These are phyloP conservation scores for Sialis lutaria DNA, from an alignment of 2,888 invertebrate species.

Conservation along the genomic window DNA sequence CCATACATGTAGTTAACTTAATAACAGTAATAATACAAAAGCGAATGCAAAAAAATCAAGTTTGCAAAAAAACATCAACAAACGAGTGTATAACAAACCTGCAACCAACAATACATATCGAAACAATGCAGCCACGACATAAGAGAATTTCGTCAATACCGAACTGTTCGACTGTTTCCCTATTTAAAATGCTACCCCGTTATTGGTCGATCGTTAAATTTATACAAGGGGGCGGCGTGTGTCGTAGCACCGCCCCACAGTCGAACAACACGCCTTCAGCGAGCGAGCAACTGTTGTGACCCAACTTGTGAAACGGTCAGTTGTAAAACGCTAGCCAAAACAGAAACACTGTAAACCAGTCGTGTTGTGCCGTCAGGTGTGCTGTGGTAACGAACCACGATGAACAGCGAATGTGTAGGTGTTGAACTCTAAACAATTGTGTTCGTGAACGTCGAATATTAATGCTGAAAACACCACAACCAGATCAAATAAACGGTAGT, in stretches of 20 bases:
- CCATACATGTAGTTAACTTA: not conserved
- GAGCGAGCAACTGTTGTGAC: too few species aligned
- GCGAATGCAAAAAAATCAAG: not conserved
- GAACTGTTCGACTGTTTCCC: slow-evolving; percentile 11
- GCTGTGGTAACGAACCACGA: too few species aligned
- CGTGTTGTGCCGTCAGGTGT: not conserved
- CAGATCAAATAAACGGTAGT: slow-evolving; percentile 26
- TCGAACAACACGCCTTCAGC: not conserved
- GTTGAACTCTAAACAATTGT: too few species aligned
- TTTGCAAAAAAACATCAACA: not conserved
- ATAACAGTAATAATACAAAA: not conserved
- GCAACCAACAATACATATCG: not conserved
- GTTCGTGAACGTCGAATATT: slow-evolving; percentile 15
- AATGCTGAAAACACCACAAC: slow-evolving; percentile 27
- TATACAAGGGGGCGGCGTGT: slow-evolving; percentile 8
- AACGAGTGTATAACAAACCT: not conserved
- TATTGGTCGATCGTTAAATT: slow-evolving; percentile 7
- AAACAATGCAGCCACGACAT: not conserved
- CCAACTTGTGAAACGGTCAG: not conserved
- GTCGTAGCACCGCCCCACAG: not conserved
- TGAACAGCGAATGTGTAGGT: too few species aligned
- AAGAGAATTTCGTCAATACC: slow-evolving; percentile 8
- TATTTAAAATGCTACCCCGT: slow-evolving; percentile 10
- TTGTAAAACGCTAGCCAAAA: not conserved
- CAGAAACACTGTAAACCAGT: not conserved